These are phyloP conservation scores for Coreoperca whiteheadi DNA, from an alignment of 2,113 vertebrate species.

Conservation along the genomic window DNA sequence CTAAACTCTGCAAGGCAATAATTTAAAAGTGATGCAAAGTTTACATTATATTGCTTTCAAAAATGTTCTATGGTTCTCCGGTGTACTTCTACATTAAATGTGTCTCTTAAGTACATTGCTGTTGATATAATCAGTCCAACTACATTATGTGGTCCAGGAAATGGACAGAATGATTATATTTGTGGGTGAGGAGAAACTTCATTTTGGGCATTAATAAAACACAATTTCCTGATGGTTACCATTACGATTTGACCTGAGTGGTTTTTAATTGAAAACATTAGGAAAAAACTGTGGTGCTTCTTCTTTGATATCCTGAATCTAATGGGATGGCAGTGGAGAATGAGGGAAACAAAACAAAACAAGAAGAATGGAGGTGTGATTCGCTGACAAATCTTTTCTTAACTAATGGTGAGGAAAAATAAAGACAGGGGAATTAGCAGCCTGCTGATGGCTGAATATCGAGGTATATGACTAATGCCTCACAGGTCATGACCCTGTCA, in stretches of 20 bases:
- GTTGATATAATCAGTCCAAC: constrained; percentile 27
- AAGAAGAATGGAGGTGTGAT: background rate
- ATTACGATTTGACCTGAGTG: constrained; percentile 30
- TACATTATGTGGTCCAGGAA: constrained; percentile 25
- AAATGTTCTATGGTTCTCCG: background rate
- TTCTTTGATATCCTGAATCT: background rate
- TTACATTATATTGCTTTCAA: background rate
- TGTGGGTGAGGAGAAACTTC: constrained; percentile 28
- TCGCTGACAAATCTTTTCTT: background rate
- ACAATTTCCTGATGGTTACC: constrained; percentile 54
- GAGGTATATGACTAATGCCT: background rate
- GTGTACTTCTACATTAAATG: constrained; percentile 12
- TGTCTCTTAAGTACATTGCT: background rate
- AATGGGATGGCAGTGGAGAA: background rate
- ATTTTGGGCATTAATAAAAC: constrained; percentile 60
- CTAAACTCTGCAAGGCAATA: background rate
- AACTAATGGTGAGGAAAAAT: background rate
- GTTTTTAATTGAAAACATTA: constrained; percentile 57
- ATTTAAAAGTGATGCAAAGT: constrained; percentile 24
- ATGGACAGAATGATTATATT: constrained; percentile 27
- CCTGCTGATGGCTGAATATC: constrained; percentile 8
- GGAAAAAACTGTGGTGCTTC: constrained; percentile 16
- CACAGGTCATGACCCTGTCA: constrained; percentile 26
- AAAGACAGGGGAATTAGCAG: background rate
- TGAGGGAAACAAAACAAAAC: background rate